phyloP scores from a whole-genome alignment of 2,888 invertebrate species.

The Trachelus stipa region DNA sequence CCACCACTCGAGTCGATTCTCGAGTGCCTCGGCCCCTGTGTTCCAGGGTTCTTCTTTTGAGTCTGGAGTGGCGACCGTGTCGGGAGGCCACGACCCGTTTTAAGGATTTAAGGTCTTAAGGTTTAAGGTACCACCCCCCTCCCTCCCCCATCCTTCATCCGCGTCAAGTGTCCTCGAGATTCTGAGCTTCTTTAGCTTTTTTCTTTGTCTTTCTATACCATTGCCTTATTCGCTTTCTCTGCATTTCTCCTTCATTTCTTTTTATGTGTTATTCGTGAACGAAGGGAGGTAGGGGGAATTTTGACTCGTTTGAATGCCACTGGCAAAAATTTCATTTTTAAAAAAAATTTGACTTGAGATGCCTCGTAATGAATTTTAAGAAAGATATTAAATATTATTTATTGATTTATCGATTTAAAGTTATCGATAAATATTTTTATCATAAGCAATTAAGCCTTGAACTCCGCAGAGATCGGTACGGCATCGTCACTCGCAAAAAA shows the following conservation, averaged over 20 bases:
- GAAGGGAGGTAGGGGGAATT: neutral
- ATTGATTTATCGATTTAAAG: no score
- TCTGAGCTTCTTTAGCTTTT: neutral
- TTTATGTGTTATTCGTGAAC: neutral
- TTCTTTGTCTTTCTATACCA: neutral
- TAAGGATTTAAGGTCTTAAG: neutral
- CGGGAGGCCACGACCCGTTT: neutral
- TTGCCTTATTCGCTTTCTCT: neutral
- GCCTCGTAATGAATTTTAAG: no score
- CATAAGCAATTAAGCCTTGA: neutral
- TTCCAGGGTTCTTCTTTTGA: slow-evolving; percentile 5
- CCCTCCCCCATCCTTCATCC: neutral
- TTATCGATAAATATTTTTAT: no score
- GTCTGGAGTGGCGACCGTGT: neutral
- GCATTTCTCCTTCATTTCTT: neutral
- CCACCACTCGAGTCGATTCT: neutral
- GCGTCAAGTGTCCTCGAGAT: neutral
- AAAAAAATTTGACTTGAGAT: no score
- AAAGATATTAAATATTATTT: no score
- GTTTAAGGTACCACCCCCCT: neutral
- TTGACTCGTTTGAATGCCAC: neutral
- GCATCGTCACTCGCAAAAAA: neutral
- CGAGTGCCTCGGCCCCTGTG: neutral
- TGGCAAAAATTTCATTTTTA: neutral
- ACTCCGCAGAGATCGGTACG: no score